Conservation (phyloP, 2,113 vertebrate species). For the Podarcis cretensis region DNA sequence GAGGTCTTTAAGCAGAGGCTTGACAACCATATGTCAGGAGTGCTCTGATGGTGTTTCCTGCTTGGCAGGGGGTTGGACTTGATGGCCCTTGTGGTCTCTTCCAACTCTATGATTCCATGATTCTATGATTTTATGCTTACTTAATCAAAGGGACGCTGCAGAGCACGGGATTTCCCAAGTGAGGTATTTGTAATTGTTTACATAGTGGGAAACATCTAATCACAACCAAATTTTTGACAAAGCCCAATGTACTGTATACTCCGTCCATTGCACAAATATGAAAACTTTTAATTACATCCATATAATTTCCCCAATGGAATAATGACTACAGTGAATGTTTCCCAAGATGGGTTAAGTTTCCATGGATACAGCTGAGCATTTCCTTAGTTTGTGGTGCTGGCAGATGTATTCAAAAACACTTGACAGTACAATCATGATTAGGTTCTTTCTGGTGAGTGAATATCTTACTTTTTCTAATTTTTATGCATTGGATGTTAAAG, state of each 20-base stretch:
- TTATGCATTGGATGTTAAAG: background rate
- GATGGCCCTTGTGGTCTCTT: too few relatives aligned
- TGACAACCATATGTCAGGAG: too few relatives aligned
- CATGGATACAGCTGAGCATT: slow-evolving; percentile 14
- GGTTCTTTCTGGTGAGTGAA: background rate
- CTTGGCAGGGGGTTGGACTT: too few relatives aligned
- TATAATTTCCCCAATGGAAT: background rate
- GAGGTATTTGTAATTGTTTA: background rate
- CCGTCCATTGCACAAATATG: background rate
- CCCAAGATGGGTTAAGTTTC: background rate
- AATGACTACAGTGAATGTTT: background rate
- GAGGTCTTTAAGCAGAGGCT: too few relatives aligned
- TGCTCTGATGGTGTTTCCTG: too few relatives aligned
- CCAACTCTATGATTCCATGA: too few relatives aligned
- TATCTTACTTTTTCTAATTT: background rate
- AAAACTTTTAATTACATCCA: slow-evolving; percentile 14
- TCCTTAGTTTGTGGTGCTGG: slow-evolving; percentile 17
- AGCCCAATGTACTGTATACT: background rate
- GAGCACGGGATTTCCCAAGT: background rate
- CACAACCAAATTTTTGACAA: background rate
- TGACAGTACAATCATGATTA: background rate
- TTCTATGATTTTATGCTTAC: too few relatives aligned
- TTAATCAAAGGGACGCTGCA: too few relatives aligned
- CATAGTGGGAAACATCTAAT: background rate
- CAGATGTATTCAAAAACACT: background rate